Evolutionary conservation across 2,888 invertebrate species (phyloP), one percentile per base, ranked within the genome.

Genomic region (Chrysolina oricalcia): DNA sequence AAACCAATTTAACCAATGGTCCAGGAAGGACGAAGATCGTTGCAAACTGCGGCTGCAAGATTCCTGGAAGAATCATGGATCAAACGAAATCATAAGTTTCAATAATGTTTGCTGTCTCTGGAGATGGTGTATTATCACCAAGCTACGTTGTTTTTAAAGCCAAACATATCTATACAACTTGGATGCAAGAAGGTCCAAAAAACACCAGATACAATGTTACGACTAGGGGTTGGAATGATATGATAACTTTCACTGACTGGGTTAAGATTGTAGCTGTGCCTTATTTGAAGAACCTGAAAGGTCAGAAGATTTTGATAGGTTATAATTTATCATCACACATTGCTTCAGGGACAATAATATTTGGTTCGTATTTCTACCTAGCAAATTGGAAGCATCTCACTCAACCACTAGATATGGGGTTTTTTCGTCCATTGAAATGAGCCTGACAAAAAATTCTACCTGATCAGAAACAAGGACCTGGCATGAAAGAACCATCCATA

Each of bases 1-100:
- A 83, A 83, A 63, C 79, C 80, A 74, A 87, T 82, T 56, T 85
- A 80, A 79, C 85, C 82, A 77, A 85, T 78, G 84, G 86, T 76
- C 84, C 85, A 35, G 85, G 83, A 0, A 62, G 35, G 27, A 82
- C 78, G 72, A 81, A 76, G 67, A 53, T 66, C 10, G 75, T 82
- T 27, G 62, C 48, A 78, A 71, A 74, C 75, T 21, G 80, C 46
- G 78, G 81, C 19, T 64, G 59, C 21, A 81, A 86, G 77, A 82
- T 86, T 73, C 81, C 83, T 13, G 83, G 85, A 59, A 67, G 83
- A 23, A 79, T 84, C 11, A 80, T 83, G 67, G 82, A 86, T 71
- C 48, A 71, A 2, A 67, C n/a, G 35, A 35, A 72, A 72, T 23
- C 53, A 15, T 15, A n/a, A 19, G 56, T 53, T 13, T 72, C 72